phyloP scores from a whole-genome alignment of 2,113 vertebrate genomes.

The Neogobius melanostomus region DNA sequence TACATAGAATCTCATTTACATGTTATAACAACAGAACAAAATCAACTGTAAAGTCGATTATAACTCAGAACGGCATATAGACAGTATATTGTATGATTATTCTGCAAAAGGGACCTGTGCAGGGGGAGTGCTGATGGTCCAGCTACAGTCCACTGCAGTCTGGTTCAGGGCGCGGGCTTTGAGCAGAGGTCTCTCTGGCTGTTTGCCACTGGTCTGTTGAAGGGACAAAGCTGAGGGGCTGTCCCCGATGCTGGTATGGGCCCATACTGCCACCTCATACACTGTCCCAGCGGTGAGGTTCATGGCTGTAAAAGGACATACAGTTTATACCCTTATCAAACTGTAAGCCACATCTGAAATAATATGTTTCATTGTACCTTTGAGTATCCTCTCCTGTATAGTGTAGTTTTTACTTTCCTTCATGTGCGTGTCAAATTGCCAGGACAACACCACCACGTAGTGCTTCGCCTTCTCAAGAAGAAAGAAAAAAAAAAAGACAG shows the following conservation, averaged over 20 bases:
- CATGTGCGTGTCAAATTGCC: slow-evolving; percentile 90
- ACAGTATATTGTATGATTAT: background rate
- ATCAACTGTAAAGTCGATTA: no score
- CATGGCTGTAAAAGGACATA: slow-evolving; percentile 69
- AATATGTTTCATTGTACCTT: slow-evolving; percentile 70
- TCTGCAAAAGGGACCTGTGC: slow-evolving; percentile 32
- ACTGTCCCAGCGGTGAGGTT: slow-evolving; percentile 89
- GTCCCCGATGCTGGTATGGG: slow-evolving; percentile 88
- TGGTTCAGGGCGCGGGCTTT: slow-evolving; percentile 92
- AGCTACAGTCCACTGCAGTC: slow-evolving; percentile 90
- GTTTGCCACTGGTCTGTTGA: slow-evolving; percentile 79
- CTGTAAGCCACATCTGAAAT: background rate
- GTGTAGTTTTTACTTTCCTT: slow-evolving; percentile 86
- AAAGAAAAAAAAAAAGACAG: background rate
- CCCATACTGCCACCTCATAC: slow-evolving; percentile 94
- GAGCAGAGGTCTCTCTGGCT: slow-evolving; percentile 81
- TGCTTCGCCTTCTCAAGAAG: slow-evolving; percentile 79
- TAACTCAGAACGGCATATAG: no score
- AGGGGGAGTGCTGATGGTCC: slow-evolving; percentile 75
- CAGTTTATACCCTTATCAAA: background rate
- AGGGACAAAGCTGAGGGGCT: slow-evolving; percentile 88
- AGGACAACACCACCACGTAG: slow-evolving; percentile 86
- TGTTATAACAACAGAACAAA: no score
- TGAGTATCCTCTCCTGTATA: slow-evolving; percentile 75
- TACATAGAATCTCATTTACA: no score